A percentile compares a stretch with the other conserved stretches of the same genome.
phyloP scores from a whole-genome alignment of 2,888 invertebrate genomes.

The Cephus sareptanus region DNA sequence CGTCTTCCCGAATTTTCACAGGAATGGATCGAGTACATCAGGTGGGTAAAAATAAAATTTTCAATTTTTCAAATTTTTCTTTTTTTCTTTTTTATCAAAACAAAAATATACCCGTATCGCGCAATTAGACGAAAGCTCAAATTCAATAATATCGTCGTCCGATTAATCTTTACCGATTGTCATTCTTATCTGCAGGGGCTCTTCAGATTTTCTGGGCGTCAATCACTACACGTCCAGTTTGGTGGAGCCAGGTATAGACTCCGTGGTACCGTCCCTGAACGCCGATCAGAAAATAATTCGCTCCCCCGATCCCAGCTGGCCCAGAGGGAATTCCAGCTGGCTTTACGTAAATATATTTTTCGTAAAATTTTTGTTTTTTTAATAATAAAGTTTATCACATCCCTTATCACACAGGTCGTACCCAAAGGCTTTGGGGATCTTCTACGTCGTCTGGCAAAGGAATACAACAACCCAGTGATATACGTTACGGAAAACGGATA shows the following conservation, averaged over 20 bases:
- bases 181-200: constrained; percentile 23
- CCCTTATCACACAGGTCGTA: constrained; percentile 60
- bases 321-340: constrained; percentile 68
- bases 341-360: constrained; percentile 62
- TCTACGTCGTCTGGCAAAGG: constrained; percentile 66
- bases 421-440: constrained; percentile 73
- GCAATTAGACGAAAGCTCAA: too few species aligned
- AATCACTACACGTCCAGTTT: neutral
- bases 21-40: constrained; percentile 72
- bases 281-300: constrained; percentile 65
- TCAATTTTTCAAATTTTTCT: too few species aligned
- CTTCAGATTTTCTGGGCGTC: neutral
- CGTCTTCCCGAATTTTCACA: constrained; percentile 66
- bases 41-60: too few species aligned
- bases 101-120: neutral
- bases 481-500: constrained; percentile 73
- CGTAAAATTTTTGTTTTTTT: neutral
- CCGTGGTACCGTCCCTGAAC: constrained; percentile 62
- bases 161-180: constrained; percentile 57
- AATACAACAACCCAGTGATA: constrained; percentile 70
- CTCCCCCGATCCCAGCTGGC: constrained; percentile 68
- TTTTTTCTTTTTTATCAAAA: too few species aligned
- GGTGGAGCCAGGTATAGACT: neutral
- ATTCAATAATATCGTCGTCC: constrained; percentile 16
- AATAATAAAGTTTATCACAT: neutral